A percentile compares a stretch with the other conserved stretches of the same genome.
phyloP scores from a whole-genome alignment of 2,797 vertebrate genomes.

The Dallia pectoralis region DNA sequence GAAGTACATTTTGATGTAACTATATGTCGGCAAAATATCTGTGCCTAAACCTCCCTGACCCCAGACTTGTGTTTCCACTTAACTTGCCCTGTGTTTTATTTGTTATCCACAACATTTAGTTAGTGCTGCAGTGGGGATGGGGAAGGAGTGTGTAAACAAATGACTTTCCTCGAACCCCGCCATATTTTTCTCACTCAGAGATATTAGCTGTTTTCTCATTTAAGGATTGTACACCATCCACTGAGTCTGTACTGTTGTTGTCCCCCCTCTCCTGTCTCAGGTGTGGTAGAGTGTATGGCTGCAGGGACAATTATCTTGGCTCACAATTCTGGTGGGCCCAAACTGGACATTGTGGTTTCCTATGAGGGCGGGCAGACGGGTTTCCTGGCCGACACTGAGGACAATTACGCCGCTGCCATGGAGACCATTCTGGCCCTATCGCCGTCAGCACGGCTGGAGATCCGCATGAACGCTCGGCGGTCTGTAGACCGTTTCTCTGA shows the following conservation, averaged over 20 bases:
- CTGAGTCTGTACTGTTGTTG: not conserved
- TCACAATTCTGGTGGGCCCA: constrained; percentile 90
- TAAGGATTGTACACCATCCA: too few relatives aligned
- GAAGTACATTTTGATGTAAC: too few relatives aligned
- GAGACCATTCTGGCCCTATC: constrained; percentile 82
- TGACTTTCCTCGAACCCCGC: too few relatives aligned
- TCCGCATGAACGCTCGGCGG: constrained; percentile 78
- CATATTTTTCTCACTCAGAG: not conserved
- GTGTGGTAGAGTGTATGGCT: constrained; percentile 96
- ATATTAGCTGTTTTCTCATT: too few relatives aligned
- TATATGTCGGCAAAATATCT: too few relatives aligned
- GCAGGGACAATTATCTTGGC: constrained; percentile 90
- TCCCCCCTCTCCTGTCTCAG: constrained; percentile 58
- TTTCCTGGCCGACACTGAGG: constrained; percentile 88
- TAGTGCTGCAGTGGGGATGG: too few relatives aligned
- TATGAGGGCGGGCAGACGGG: constrained; percentile 79
- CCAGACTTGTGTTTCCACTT: too few relatives aligned
- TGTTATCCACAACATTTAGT: too few relatives aligned
- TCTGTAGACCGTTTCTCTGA: constrained; percentile 89
- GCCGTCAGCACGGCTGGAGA: constrained; percentile 71
- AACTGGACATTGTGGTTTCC: constrained; percentile 87
- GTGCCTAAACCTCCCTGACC: too few relatives aligned
- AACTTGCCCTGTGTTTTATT: too few relatives aligned
- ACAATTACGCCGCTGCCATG: constrained; percentile 81
- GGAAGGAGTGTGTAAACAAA: too few relatives aligned